Conservation (phyloP, 2,113 vertebrate species). For the Jacana jacana region DNA sequence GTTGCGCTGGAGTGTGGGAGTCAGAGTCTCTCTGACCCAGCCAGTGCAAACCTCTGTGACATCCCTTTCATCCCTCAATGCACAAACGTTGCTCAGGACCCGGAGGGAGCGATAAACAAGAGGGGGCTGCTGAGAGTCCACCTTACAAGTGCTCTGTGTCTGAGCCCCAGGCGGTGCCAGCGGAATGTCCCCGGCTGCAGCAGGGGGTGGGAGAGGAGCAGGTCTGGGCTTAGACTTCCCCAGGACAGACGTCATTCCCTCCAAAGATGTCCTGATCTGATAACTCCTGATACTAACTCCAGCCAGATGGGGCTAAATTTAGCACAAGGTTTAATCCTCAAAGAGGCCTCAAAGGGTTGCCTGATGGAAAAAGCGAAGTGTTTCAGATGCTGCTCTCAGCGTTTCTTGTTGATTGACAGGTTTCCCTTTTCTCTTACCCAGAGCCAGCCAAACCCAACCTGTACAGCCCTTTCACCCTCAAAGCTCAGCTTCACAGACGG, state of each 20-base stretch:
- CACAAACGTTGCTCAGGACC: neutral
- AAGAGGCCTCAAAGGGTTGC: slow-evolving; percentile 42
- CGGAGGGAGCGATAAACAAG: fast-evolving
- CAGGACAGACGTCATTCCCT: slow-evolving; percentile 5
- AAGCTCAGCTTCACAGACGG: neutral
- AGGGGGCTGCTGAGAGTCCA: neutral
- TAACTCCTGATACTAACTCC: slow-evolving; percentile 39
- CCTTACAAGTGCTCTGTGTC: neutral
- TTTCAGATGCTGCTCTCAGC: slow-evolving; percentile 39
- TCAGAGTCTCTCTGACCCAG: neutral
- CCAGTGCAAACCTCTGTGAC: neutral
- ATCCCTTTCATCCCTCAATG: fast-evolving
- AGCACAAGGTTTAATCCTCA: slow-evolving; percentile 48
- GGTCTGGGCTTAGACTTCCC: slow-evolving; percentile 1
- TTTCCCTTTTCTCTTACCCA: neutral
- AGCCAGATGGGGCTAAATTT: slow-evolving; percentile 40
- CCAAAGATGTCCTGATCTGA: slow-evolving; percentile 42
- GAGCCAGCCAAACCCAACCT: neutral
- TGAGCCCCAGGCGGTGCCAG: neutral
- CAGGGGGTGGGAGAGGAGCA: neutral
- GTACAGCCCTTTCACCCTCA: neutral
- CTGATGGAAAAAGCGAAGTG: slow-evolving; percentile 34
- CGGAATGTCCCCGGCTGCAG: neutral
- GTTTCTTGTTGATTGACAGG: neutral
- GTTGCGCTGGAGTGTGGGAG: neutral